Percentiles rank a stretch among this genome's conserved stretches.
Evolutionary conservation across 2,888 invertebrate genomes (phyloP).

Genomic region (Cremastinae sp.): DNA sequence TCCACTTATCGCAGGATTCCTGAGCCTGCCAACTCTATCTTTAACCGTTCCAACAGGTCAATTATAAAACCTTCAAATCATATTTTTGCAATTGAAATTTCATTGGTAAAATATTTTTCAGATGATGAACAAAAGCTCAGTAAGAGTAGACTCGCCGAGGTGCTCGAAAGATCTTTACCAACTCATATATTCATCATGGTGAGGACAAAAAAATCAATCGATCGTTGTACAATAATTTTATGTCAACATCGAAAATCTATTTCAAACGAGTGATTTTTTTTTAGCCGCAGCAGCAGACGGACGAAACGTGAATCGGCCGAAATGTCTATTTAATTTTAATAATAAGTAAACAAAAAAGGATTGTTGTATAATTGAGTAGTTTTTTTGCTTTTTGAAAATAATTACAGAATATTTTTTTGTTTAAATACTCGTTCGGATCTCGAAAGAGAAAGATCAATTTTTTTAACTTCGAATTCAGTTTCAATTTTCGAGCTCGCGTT

Average conservation of each 20-base stretch:
- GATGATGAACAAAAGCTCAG: constrained; percentile 79
- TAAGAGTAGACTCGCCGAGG: constrained; percentile 82
- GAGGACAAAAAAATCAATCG: constrained; percentile 65
- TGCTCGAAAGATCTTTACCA: constrained; percentile 84
- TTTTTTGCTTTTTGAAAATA: constrained; percentile 9
- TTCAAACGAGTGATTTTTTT: constrained; percentile 60
- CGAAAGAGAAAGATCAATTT: neutral
- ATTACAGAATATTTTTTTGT: constrained; percentile 37
- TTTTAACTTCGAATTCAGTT: neutral
- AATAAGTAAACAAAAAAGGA: constrained; percentile 47
- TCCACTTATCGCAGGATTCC: constrained; percentile 85
- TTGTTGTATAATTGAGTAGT: constrained; percentile 33
- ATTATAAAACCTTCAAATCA: constrained; percentile 17
- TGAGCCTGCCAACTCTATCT: constrained; percentile 82
- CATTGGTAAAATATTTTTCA: constrained; percentile 50
- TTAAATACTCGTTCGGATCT: neutral
- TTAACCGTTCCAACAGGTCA: constrained; percentile 80
- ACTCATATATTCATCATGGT: constrained; percentile 86
- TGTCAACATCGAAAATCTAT: neutral
- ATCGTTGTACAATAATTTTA: neutral
- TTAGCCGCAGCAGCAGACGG: constrained; percentile 73
- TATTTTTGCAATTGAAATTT: constrained; percentile 14
- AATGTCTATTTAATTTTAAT: constrained; percentile 16
- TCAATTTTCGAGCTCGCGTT: neutral
- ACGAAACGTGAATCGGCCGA: constrained; percentile 69